Conservation (phyloP, 1,140 invertebrate genomes). For the Drosophila subpulchrella region DNA sequence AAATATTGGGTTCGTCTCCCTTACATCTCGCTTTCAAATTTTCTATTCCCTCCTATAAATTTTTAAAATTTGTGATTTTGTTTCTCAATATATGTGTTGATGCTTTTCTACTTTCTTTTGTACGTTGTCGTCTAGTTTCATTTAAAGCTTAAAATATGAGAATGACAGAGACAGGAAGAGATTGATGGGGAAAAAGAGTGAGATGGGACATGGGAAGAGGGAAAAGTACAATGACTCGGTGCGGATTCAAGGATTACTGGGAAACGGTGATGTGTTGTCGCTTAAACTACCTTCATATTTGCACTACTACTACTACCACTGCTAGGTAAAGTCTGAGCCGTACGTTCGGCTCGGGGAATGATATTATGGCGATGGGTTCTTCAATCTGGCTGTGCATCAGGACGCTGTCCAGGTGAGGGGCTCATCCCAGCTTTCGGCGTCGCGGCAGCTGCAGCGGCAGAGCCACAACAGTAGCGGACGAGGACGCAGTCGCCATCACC, state of each 20-base stretch:
- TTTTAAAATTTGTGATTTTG: constrained; percentile 25
- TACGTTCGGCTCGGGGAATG: constrained; percentile 24
- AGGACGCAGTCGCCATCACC: constrained; percentile 39
- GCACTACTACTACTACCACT: constrained; percentile 39
- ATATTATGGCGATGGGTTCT: constrained; percentile 32
- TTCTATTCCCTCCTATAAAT: constrained; percentile 15
- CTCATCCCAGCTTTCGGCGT: constrained; percentile 39
- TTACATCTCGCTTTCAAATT: constrained; percentile 1
- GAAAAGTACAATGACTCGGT: neutral
- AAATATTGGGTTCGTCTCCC: constrained; percentile 24
- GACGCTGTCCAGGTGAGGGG: neutral
- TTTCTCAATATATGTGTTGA: constrained; percentile 3
- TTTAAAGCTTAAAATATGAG: constrained; percentile 61
- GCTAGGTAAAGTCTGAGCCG: constrained; percentile 29
- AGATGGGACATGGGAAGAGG: constrained; percentile 1
- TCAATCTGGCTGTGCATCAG: neutral
- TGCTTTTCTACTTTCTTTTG: constrained; percentile 31
- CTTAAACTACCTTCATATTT: constrained; percentile 40
- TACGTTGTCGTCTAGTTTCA: constrained; percentile 48
- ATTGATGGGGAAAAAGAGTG: neutral
- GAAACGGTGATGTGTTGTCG: constrained; percentile 12
- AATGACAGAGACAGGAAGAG: constrained; percentile 37
- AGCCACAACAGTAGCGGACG: constrained; percentile 11
- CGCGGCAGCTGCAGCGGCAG: constrained; percentile 33
- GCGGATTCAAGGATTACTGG: constrained; percentile 10